Conservation (phyloP, 2,888 invertebrate genomes). For the Clepsis dumicolana region DNA sequence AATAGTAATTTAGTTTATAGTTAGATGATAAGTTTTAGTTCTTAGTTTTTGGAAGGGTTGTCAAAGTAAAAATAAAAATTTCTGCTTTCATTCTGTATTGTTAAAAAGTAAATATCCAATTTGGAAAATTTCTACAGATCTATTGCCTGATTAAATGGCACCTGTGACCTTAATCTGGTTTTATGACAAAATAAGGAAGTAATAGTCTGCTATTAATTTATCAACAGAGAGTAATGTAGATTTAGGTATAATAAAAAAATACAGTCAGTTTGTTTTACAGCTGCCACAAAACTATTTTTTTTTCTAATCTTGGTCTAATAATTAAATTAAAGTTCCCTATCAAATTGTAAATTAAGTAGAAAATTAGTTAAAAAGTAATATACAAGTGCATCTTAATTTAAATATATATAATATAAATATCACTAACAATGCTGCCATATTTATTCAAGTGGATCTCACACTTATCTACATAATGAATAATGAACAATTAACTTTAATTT, state of each 20-base stretch:
- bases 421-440: conserved; percentile 34
- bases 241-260: conserved; percentile 23
- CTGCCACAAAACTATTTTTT: conserved; percentile 21
- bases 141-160: conserved; percentile 39
- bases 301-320: neutral
- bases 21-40: too few species aligned
- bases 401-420: conserved; percentile 15
- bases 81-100: conserved; percentile 36
- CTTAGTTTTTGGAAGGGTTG: neutral
- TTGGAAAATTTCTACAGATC: conserved; percentile 28
- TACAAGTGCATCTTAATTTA: conserved; percentile 33
- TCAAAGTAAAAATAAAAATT: conserved; percentile 4
- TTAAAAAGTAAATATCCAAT: conserved; percentile 34
- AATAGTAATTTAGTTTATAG: too few species aligned
- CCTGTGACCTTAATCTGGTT: conserved; percentile 16
- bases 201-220: neutral
- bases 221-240: too few species aligned
- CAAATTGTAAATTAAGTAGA: conserved; percentile 26
- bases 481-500: conserved; percentile 33
- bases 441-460: conserved; percentile 27
- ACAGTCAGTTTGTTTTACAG: conserved; percentile 10
- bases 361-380: conserved; percentile 13
- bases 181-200: conserved; percentile 12
- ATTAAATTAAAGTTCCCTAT: conserved; percentile 21
- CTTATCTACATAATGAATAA: conserved; percentile 28